Evolutionary conservation across 23 tunicate genomes (phyloP).

Genomic region (Trididemnum nubilum): DNA sequence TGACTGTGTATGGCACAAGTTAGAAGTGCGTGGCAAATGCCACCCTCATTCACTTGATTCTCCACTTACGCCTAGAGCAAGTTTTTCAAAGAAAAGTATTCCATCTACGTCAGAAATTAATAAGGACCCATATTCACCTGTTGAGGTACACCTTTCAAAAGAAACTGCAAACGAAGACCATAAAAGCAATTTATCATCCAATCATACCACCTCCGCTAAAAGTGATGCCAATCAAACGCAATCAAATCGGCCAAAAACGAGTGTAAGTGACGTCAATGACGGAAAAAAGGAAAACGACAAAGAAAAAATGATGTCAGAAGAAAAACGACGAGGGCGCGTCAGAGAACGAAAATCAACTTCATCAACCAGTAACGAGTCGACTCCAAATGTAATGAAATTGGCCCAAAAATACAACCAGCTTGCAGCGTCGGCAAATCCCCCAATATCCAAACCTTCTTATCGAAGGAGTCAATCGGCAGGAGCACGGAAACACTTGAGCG

Average conservation of each 20-base stretch:
- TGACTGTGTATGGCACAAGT: conserved; percentile 17
- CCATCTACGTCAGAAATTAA: too few species aligned
- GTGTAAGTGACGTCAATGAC: neutral
- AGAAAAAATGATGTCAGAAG: neutral
- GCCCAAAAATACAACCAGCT: conserved; percentile 23
- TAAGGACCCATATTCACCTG: too few species aligned
- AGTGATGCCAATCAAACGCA: neutral
- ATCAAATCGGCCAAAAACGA: neutral
- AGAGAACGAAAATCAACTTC: neutral
- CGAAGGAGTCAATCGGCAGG: conserved; percentile 27
- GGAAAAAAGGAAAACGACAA: neutral
- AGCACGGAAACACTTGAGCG: conserved; percentile 14
- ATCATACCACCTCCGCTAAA: too few species aligned
- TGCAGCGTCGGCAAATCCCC: neutral
- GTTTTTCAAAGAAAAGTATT: too few species aligned
- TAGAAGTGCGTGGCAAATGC: too few species aligned
- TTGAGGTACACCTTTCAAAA: too few species aligned
- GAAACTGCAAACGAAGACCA: too few species aligned
- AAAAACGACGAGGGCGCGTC: neutral
- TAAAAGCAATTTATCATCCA: too few species aligned
- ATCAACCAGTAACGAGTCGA: neutral
- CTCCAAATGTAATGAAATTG: conserved; percentile 4
- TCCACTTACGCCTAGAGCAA: neutral
- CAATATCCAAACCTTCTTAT: neutral
- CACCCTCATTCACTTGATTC: neutral